Percentiles rank a stretch among this genome's conserved stretches.
phyloP scores from a whole-genome alignment of 2,113 vertebrate genomes.

The Rostratula benghalensis region DNA sequence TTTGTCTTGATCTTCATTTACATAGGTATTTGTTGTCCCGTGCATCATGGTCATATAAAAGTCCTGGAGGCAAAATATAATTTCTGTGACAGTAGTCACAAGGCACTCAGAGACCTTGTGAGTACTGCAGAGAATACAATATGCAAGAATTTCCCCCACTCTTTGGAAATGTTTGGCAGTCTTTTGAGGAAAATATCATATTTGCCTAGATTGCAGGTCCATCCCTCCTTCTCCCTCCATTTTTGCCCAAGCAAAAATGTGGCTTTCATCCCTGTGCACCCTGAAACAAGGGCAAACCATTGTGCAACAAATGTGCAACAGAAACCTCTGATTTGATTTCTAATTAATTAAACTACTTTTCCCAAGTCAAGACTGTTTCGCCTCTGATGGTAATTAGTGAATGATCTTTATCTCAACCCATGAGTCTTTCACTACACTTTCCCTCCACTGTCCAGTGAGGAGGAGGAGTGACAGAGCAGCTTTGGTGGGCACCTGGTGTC shows the following conservation, averaged over 20 bases:
- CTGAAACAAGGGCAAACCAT: not conserved
- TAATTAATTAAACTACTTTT: not conserved
- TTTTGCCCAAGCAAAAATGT: not conserved
- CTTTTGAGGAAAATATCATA: not conserved
- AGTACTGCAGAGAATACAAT: not conserved
- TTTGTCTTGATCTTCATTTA: not conserved
- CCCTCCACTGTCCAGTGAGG: not conserved
- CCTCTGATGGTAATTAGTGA: not conserved
- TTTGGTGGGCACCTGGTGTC: not conserved
- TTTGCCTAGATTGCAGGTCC: not conserved
- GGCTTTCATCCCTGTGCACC: not conserved
- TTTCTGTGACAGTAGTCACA: not conserved
- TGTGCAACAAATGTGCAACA: not conserved
- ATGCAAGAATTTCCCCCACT: not conserved
- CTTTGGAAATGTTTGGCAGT: not conserved
- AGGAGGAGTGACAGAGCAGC: not conserved
- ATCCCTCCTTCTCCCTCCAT: not conserved
- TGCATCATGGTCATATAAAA: not conserved
- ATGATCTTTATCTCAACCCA: not conserved
- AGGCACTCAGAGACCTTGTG: not conserved
- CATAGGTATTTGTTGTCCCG: not conserved
- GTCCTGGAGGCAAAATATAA: not conserved
- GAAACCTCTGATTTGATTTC: not conserved
- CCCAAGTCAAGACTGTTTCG: not conserved
- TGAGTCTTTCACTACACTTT: not conserved